Conservation (phyloP, 2,888 invertebrate species). For the Scaptomyza cyrtandrae region DNA sequence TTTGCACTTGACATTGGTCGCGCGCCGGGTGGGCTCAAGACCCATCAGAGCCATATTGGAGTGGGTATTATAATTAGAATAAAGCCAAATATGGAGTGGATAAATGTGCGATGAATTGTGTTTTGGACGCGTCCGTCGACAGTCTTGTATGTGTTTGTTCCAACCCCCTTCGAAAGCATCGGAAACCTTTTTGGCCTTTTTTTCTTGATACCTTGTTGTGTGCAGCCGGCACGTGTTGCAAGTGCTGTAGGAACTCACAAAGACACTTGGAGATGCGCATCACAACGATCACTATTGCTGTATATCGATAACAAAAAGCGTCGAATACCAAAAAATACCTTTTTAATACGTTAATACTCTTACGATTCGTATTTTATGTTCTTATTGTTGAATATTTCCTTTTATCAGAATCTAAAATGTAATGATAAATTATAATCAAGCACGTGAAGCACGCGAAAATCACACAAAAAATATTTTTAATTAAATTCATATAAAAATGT, state of each 20-base stretch:
- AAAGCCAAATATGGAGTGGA: slow-evolving; percentile 58
- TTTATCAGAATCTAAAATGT: no score
- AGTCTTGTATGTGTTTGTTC: slow-evolving; percentile 8
- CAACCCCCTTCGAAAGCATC: slow-evolving; percentile 31
- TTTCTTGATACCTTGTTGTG: neutral
- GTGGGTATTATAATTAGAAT: slow-evolving; percentile 68
- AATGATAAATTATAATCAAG: no score
- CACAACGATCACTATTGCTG: neutral
- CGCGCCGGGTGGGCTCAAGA: slow-evolving; percentile 53
- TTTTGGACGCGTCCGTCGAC: slow-evolving; percentile 7
- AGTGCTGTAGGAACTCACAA: neutral
- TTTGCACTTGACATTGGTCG: slow-evolving; percentile 73
- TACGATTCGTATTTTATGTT: no score
- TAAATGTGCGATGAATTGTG: slow-evolving; percentile 23
- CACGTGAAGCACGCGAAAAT: no score
- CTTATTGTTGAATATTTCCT: no score
- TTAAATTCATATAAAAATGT: no score
- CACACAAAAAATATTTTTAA: no score
- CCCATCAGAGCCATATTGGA: slow-evolving; percentile 15
- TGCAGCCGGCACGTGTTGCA: neutral
- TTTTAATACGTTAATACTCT: no score
- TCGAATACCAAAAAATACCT: no score
- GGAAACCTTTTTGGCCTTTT: slow-evolving; percentile 4
- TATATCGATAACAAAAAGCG: no score
- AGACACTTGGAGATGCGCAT: neutral